Conservation (phyloP, 2,797 vertebrate species). For the Anomalospiza imberbis region DNA sequence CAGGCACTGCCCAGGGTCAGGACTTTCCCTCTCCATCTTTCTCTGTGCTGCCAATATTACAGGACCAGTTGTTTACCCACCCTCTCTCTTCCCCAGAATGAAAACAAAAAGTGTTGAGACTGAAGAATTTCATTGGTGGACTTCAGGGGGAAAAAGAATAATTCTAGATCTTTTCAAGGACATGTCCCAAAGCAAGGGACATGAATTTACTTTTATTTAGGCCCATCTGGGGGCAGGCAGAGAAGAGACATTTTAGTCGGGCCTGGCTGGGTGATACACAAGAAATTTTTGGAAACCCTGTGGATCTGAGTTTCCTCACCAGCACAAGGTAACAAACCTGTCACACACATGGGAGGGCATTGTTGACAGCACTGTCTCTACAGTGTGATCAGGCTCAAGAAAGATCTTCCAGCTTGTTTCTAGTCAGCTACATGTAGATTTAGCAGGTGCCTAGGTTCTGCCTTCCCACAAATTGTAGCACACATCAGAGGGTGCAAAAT, state of each 20-base stretch:
- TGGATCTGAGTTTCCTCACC: background rate
- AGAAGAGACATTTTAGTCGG: background rate
- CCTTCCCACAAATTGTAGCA: background rate
- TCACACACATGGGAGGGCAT: background rate
- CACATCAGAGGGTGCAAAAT: background rate
- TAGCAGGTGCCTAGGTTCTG: background rate
- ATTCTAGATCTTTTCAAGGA: background rate
- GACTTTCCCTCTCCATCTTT: background rate
- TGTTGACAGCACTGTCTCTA: background rate
- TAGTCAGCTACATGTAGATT: background rate
- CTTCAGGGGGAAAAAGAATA: background rate
- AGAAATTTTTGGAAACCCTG: background rate
- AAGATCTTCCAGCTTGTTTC: background rate
- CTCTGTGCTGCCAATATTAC: background rate
- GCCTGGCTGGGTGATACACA: background rate
- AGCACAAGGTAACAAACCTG: background rate
- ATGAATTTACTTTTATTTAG: background rate
- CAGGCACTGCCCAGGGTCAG: background rate
- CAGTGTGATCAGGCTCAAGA: background rate
- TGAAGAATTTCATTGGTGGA: background rate
- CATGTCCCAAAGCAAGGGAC: background rate
- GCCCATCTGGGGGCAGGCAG: background rate
- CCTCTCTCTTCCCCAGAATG: background rate
- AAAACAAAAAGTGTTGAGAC: background rate
- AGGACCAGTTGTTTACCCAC: background rate